Evolutionary conservation across 2,797 vertebrate genomes (phyloP).

Genomic region (Sebastes steindachneri): DNA sequence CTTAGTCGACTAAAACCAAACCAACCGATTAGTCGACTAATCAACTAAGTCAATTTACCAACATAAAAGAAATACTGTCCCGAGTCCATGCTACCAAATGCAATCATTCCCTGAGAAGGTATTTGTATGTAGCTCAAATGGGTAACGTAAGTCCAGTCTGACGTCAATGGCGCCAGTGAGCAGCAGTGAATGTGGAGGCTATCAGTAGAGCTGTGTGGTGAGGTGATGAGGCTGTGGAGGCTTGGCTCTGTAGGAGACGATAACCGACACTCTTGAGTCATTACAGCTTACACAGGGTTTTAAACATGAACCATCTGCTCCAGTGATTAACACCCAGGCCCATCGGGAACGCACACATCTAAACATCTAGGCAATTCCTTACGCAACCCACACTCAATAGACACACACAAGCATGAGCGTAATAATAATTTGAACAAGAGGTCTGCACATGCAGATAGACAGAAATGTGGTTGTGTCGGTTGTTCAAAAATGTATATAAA

Average conservation of each 20-base stretch:
- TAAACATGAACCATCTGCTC: constrained; percentile 79
- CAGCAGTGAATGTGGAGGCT: constrained; percentile 36
- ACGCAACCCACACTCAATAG: constrained; percentile 17
- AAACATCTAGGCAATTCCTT: constrained; percentile 42
- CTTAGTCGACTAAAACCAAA: too few relatives aligned
- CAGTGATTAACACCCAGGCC: constrained; percentile 70
- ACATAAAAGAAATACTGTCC: not conserved
- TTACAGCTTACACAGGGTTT: constrained; percentile 74
- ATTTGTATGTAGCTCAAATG: constrained; percentile 16
- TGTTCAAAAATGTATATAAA: not conserved
- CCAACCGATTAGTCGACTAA: too few relatives aligned
- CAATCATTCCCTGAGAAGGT: constrained; percentile 10
- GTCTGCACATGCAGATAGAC: not conserved
- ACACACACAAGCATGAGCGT: not conserved
- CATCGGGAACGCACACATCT: constrained; percentile 34
- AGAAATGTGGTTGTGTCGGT: not conserved
- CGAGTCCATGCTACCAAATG: not conserved
- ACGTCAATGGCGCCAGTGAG: constrained; percentile 23
- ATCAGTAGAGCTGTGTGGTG: constrained; percentile 15
- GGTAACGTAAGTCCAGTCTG: constrained; percentile 27
- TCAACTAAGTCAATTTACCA: not conserved
- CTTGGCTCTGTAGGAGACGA: constrained; percentile 51
- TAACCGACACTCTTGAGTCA: constrained; percentile 72
- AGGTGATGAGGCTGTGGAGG: constrained; percentile 25
- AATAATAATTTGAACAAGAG: not conserved